Base-by-base conservation (phyloP, 2,888 invertebrate species). In the Stenoptilia bipunctidactyla region DNA sequence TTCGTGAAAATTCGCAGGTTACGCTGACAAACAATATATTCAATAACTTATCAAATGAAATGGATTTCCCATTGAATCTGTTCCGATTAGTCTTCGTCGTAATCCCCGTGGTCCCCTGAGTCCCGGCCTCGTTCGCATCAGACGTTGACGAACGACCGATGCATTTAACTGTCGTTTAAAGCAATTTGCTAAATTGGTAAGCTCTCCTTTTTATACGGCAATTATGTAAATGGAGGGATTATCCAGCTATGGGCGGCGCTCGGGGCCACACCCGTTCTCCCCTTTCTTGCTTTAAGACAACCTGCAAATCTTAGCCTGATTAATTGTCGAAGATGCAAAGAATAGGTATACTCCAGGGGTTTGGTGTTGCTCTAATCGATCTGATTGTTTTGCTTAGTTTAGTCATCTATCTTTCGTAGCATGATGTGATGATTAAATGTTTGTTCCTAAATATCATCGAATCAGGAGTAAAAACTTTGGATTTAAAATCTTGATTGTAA, bases 161-260 rank as follows among this genome's bases (percentile, higher is more conserved):
- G 58, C 68, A 62, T 66, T 60, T 61, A 66, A 58, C 63, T 70
- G 72, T 76, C 76, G 63, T 77, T 82, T 69, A 58, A 61, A 82
- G 72, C 82, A 84, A 85, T 85, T 84, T 84, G 68, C 68, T 75
- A 84, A 85, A 85, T 85, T 85, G 85, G 74, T 69, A 77, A 77
- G 71, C 75, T 71, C 69, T 79, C 71, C 69, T 83, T 83, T 84
- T 84, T 84, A 84, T 82, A 73, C 76, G 71, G 74, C 82, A 85
- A 85, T 85, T 85, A 85, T 84, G 83, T 82, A 84, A 84, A 85
- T 84, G 80, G 82, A 65, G 66, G 77, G 83, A 84, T 85, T 83
- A 83, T 76, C 74, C 68, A 56, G 60, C 60, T 64, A 72, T 72
- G 72, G 79, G 80, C 74, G 79, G 75, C 56, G 69, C 72, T 63